These are phyloP conservation scores for Pterois miles DNA, from an alignment of 2,797 vertebrate species.

Conservation along the genomic window DNA sequence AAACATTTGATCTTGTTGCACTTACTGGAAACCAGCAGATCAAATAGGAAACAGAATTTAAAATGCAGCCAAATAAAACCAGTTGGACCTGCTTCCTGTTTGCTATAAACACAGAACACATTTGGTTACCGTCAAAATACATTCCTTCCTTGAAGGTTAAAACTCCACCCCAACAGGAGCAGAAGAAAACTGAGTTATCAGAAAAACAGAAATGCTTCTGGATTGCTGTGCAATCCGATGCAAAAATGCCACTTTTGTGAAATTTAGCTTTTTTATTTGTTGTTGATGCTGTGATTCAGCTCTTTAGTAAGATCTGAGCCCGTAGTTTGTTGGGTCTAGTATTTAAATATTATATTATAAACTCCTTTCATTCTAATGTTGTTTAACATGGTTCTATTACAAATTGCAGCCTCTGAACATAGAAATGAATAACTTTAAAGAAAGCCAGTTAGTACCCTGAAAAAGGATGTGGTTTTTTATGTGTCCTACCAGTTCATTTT, in stretches of 20 bases:
- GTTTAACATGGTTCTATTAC: background rate
- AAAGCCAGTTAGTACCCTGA: background rate
- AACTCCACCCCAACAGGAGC: background rate
- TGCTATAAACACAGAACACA: fast-evolving
- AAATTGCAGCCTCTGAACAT: background rate
- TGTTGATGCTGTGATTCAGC: background rate
- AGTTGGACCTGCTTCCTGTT: background rate
- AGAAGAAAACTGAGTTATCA: no score
- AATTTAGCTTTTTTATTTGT: background rate
- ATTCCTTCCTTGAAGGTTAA: background rate
- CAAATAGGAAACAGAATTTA: no score
- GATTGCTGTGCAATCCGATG: background rate
- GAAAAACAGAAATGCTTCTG: background rate
- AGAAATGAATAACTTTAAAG: background rate
- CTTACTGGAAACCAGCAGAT: no score
- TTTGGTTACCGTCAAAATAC: fast-evolving
- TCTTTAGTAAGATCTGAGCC: background rate
- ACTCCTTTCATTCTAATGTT: background rate
- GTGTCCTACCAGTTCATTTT: background rate
- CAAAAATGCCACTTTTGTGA: background rate
- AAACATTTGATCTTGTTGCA: no score
- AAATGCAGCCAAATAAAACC: background rate
- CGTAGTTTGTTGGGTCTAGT: background rate
- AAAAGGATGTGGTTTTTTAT: background rate
- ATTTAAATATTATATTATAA: no score